These are phyloP conservation scores for Poeciliopsis turrubarensis DNA, from an alignment of 2,113 vertebrate species.

Conservation along the genomic window DNA sequence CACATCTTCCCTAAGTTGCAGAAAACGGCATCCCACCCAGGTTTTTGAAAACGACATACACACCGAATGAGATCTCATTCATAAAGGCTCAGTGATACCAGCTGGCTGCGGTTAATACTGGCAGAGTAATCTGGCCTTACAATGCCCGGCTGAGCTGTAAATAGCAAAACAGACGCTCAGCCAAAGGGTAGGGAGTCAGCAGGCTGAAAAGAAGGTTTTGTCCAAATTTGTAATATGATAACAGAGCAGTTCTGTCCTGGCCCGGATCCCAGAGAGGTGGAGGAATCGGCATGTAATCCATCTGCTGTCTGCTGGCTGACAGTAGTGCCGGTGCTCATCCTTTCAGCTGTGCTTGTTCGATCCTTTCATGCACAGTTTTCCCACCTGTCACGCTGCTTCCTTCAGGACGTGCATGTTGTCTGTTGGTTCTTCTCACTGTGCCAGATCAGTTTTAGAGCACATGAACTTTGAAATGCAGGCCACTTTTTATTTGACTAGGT, in stretches of 20 bases:
- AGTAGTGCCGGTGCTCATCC: constrained; percentile 20
- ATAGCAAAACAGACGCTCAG: constrained; percentile 40
- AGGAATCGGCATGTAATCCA: constrained; percentile 48
- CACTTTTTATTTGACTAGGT: neutral
- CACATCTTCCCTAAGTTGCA: constrained; percentile 10
- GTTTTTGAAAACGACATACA: constrained; percentile 20
- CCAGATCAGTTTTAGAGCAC: constrained; percentile 16
- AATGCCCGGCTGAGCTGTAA: constrained; percentile 46
- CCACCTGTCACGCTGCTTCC: constrained; percentile 34
- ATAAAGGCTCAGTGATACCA: constrained; percentile 37
- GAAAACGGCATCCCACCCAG: neutral
- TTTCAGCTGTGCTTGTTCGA: constrained; percentile 23
- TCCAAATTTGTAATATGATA: constrained; percentile 47
- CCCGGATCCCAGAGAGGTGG: constrained; percentile 27
- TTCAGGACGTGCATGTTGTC: constrained; percentile 21
- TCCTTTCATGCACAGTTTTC: constrained; percentile 24
- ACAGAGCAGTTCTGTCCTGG: constrained; percentile 29
- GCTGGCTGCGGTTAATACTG: constrained; percentile 34
- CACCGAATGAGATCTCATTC: constrained; percentile 25
- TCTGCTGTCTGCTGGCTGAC: constrained; percentile 53
- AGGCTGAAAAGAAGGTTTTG: constrained; percentile 22
- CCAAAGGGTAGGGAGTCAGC: constrained; percentile 29
- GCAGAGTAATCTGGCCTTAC: constrained; percentile 29
- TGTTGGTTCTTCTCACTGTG: neutral
- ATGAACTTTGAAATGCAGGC: neutral